phyloP scores from a whole-genome alignment of 1,140 invertebrate species.

The Pantala flavescens region DNA sequence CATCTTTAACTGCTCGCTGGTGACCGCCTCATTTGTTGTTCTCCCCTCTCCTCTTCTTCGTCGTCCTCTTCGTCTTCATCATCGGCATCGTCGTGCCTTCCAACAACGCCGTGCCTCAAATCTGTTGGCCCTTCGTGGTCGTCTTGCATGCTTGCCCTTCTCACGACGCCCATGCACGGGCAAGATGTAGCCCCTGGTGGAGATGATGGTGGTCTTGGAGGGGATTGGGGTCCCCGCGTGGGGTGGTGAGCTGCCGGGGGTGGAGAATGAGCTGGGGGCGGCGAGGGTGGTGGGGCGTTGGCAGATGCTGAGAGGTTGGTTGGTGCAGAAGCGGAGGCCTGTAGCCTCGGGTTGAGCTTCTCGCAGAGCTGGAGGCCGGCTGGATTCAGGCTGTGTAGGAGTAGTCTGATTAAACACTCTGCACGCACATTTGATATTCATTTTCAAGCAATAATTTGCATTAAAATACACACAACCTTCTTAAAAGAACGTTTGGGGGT shows the following conservation, averaged over 20 bases:
- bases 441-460: too few species aligned
- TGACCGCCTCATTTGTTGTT: not conserved
- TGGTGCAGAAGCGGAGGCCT: not conserved
- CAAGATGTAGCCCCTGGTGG: not conserved
- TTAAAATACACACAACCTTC: too few species aligned
- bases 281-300: not conserved
- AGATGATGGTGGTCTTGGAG: not conserved
- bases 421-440: too few species aligned
- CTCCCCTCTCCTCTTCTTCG: not conserved
- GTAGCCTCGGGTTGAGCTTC: not conserved
- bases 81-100: not conserved
- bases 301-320: not conserved
- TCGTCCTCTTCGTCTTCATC: not conserved
- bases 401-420: not conserved
- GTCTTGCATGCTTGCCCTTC: not conserved
- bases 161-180: not conserved
- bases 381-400: not conserved
- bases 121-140: not conserved
- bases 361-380: conserved; percentile 4
- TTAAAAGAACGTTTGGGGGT: too few species aligned
- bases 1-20: not conserved
- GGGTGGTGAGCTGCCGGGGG: not conserved
- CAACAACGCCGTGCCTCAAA: not conserved
- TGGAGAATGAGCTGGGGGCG: not conserved
- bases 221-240: not conserved